Conservation (phyloP, 1,140 invertebrate species). For the Calliopsis andreniformis region DNA sequence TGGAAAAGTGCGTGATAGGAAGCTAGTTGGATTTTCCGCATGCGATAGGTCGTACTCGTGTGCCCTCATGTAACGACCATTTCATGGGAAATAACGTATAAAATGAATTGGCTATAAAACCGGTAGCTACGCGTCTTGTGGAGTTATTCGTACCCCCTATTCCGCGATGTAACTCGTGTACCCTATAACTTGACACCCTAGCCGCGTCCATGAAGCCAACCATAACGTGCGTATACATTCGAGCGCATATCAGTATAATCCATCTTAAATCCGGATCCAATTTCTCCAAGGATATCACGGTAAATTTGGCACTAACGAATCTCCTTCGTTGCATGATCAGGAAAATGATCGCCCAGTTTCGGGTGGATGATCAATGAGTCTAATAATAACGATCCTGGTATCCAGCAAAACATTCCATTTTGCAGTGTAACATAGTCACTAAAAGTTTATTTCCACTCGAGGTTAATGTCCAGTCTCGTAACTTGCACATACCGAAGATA, state of each 20-base stretch:
- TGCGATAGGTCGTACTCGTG: slow-evolving; percentile 47
- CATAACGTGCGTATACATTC: slow-evolving; percentile 43
- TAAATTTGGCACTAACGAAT: slow-evolving; percentile 27
- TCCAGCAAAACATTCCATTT: neutral
- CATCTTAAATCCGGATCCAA: slow-evolving; percentile 58
- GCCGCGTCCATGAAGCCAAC: slow-evolving; percentile 14
- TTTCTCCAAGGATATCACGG: slow-evolving; percentile 1
- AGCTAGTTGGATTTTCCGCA: slow-evolving; percentile 40
- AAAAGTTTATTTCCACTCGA: neutral
- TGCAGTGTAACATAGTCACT: neutral
- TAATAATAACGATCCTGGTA: neutral
- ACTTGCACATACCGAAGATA: slow-evolving; percentile 2
- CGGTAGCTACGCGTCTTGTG: slow-evolving; percentile 42
- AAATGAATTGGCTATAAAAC: slow-evolving; percentile 70
- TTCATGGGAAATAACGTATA: slow-evolving; percentile 69
- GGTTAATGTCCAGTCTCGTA: slow-evolving; percentile 14
- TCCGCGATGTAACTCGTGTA: slow-evolving; percentile 50
- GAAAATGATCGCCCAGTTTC: neutral
- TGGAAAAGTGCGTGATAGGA: slow-evolving; percentile 11
- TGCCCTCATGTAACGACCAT: slow-evolving; percentile 57
- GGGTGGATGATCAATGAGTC: neutral
- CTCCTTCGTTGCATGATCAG: neutral
- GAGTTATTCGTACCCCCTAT: slow-evolving; percentile 59
- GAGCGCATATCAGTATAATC: slow-evolving; percentile 62
- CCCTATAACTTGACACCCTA: slow-evolving; percentile 64